Conservation (phyloP, 2,888 invertebrate species). For the Pachydiplax longipennis region DNA sequence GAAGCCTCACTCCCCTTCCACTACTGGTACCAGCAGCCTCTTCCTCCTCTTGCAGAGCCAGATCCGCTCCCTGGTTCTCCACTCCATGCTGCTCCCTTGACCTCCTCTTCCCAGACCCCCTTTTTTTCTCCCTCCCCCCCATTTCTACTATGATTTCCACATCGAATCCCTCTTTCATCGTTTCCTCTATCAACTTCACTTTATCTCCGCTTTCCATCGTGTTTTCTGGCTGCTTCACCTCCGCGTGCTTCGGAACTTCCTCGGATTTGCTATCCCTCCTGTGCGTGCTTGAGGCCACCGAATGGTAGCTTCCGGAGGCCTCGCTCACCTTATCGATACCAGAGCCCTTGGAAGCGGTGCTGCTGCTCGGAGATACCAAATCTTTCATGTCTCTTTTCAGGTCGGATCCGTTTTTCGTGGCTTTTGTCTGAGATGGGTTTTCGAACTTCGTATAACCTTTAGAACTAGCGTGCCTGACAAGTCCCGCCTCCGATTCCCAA, state of each 20-base stretch:
- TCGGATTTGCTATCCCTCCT: background rate
- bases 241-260: background rate
- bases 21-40: background rate
- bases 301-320: constrained; percentile 22
- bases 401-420: background rate
- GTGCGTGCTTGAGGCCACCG: background rate
- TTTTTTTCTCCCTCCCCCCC: background rate
- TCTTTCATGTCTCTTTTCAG: background rate
- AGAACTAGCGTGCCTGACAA: background rate
- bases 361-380: constrained; percentile 10
- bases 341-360: background rate
- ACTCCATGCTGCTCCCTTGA: background rate
- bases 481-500: constrained; percentile 20
- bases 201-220: background rate
- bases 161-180: background rate
- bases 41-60: background rate
- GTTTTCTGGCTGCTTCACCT: background rate
- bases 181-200: background rate
- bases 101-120: background rate
- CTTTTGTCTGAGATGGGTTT: background rate
- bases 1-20: background rate
- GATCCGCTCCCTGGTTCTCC: constrained; percentile 10
- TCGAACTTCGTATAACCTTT: background rate
- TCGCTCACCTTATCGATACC: constrained; percentile 1
- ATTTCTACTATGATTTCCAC: background rate